Base-by-base conservation (phyloP, 2,797 vertebrate species). In the Hoplostethus atlanticus region DNA sequence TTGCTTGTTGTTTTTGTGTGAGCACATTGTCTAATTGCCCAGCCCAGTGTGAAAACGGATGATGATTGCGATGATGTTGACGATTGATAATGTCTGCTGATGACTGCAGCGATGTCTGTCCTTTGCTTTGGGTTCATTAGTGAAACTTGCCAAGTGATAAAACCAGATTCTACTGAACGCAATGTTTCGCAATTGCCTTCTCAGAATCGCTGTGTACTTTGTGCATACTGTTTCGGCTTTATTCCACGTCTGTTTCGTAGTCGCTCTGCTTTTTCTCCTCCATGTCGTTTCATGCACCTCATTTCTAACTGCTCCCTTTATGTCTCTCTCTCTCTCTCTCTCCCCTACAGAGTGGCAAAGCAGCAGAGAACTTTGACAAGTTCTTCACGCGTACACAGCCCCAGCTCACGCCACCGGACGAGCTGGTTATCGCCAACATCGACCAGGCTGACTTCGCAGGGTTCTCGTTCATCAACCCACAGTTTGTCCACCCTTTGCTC, bases 301-400 rank as follows among this genome's bases (percentile, higher is more conserved):
- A 1, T 5, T 1, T 76, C 55, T 74, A 64, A 54, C 11, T 0
- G 25, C 4, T 59, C 10, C 57, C 17, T 47, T 34, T 42, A 5
- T 12, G 7, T 34, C 4, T 42, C 44, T 6, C 21, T 21, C 21
- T 21, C 21, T 60, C 13, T 77, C 52, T 85, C 6, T 78, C 16
- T 85, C 3, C 57, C 48, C 51, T 6, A 6, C 94, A 98, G 97
- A 96, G 97, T 0, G 97, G 97, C 89, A 97, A 97, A 93, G 97
- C 84, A 52, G 97, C 97, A 0, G 97, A 99, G 91, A 99, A 99
- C 93, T 99, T 99, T 0, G 97, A 99, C 86, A 99, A 98, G 88
- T 98, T 98, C 96, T 99, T 99, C 88, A 99, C 97, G 0, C 95
- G 97, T 84, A 97, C 96, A 68, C 97, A 98, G 80, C 97, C 97